Conservation (phyloP, 1,140 invertebrate genomes). For the Eciton burchellii region DNA sequence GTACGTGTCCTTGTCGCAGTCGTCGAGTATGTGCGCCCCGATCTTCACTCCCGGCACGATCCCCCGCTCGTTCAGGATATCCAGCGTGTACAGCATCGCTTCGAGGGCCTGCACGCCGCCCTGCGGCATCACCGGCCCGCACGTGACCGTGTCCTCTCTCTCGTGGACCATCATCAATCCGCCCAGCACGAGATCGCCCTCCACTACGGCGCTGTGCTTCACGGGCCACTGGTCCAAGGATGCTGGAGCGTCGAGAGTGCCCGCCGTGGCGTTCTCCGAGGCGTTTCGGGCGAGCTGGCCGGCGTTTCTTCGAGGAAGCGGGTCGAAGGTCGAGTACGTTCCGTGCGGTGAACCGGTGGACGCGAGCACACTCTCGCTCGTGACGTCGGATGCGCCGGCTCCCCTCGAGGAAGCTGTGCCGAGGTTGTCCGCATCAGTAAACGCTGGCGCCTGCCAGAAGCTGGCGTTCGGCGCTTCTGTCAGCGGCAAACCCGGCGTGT, state of each 20-base stretch:
- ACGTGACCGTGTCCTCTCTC: constrained; percentile 92
- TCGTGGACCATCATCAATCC: constrained; percentile 98
- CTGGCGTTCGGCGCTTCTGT: constrained; percentile 1
- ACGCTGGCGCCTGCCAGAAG: neutral
- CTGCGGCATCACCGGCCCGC: constrained; percentile 98
- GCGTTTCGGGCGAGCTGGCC: neutral
- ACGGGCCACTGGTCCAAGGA: constrained; percentile 90
- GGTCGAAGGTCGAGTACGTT: constrained; percentile 7
- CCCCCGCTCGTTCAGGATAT: constrained; percentile 90
- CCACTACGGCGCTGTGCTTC: constrained; percentile 93
- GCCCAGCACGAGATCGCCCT: constrained; percentile 94
- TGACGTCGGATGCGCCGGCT: neutral
- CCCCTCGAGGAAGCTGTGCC: neutral
- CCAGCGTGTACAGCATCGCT: constrained; percentile 96
- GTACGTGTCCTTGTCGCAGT: constrained; percentile 98
- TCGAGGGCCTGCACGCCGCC: constrained; percentile 96
- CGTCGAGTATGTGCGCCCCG: constrained; percentile 96
- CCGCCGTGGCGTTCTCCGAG: constrained; percentile 9
- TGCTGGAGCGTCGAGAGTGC: constrained; percentile 35
- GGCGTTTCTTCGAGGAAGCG: neutral
- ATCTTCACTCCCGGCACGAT: constrained; percentile 91
- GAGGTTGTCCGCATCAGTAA: neutral
- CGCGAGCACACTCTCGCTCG: neutral
- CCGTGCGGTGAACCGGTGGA: constrained; percentile 5
- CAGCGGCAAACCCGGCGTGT: neutral